These are phyloP conservation scores for Zenarchopterus dispar DNA, from an alignment of 2,797 vertebrate genomes.

Conservation along the genomic window DNA sequence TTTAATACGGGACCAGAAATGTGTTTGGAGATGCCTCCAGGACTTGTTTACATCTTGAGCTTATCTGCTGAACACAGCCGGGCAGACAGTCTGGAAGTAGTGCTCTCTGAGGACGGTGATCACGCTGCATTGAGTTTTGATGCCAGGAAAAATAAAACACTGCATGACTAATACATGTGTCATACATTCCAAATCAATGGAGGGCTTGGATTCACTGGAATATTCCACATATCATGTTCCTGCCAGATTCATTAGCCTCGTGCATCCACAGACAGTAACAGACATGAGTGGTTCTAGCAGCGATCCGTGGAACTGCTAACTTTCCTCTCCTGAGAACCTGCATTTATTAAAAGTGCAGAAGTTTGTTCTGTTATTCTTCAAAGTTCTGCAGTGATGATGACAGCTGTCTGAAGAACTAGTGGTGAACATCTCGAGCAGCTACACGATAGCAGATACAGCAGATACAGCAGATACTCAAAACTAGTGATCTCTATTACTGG, in stretches of 20 bases:
- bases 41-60: constrained; percentile 70
- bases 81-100: constrained; percentile 52
- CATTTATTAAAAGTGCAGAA: constrained; percentile 16
- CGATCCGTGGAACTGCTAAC: constrained; percentile 39
- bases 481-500: no score
- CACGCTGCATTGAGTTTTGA: constrained; percentile 37
- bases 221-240: constrained; percentile 71
- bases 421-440: no score
- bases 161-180: constrained; percentile 77
- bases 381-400: no score
- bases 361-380: no score
- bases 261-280: constrained; percentile 51
- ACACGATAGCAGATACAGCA: no score
- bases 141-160: constrained; percentile 82
- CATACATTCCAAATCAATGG: constrained; percentile 79
- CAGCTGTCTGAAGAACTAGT: no score
- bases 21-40: constrained; percentile 66
- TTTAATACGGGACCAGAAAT: constrained; percentile 54
- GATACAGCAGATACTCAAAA: no score
- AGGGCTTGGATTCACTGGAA: constrained; percentile 72
- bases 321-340: constrained; percentile 27
- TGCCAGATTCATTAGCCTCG: constrained; percentile 71
- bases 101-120: constrained; percentile 58
- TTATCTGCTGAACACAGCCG: constrained; percentile 56
- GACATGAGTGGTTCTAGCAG: constrained; percentile 23